A percentile compares a stretch with the other conserved stretches of the same genome.
Conservation (phyloP, 2,113 vertebrate species). For the Neogale vison region DNA sequence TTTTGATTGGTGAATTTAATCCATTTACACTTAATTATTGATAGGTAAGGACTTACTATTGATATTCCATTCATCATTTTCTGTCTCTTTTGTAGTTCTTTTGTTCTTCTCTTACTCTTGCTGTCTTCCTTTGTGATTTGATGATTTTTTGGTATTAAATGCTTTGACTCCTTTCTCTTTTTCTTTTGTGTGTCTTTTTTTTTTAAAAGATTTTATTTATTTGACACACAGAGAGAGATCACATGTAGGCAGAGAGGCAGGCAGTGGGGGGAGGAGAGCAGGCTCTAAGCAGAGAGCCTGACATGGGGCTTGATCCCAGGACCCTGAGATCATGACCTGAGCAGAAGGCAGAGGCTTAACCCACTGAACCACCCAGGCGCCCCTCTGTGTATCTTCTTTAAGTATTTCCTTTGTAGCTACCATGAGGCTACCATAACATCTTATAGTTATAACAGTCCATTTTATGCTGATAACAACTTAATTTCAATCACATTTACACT, state of each 20-base stretch:
- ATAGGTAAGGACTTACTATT: background rate
- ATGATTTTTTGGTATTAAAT: background rate
- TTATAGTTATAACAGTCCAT: background rate
- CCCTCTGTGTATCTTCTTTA: background rate
- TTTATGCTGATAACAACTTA: background rate
- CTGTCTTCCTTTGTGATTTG: background rate
- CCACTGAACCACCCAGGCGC: no score
- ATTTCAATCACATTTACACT: background rate
- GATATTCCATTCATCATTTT: background rate
- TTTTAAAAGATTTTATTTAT: background rate
- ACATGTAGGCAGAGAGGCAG: no score
- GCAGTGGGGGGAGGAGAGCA: no score
- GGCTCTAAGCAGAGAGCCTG: no score
- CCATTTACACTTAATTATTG: background rate
- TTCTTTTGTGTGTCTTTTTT: background rate
- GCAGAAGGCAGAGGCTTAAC: no score
- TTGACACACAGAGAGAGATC: no score
- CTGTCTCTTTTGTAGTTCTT: background rate
- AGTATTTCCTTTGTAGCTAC: background rate
- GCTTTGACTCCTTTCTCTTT: background rate
- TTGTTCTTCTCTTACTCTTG: background rate
- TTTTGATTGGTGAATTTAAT: background rate
- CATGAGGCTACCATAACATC: background rate
- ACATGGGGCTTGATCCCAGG: no score
- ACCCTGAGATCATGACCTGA: no score